Evolutionary conservation across 2,888 invertebrate species (phyloP).

Genomic region (Globia sparganii): DNA sequence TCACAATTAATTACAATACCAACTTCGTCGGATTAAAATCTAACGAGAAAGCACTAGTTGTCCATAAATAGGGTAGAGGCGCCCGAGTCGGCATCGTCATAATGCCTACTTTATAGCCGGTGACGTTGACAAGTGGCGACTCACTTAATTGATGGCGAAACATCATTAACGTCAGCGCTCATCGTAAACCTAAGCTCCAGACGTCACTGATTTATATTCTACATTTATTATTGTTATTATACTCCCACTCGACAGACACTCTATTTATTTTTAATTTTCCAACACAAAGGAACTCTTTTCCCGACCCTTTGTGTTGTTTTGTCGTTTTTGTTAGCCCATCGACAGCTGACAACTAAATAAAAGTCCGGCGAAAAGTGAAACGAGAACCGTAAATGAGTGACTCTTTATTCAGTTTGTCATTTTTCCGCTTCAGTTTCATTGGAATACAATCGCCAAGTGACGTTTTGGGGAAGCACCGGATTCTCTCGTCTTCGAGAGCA

Average conservation of each 20-base stretch:
- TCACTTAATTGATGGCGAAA: conserved; percentile 65
- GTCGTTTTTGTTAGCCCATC: conserved; percentile 35
- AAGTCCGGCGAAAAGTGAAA: conserved; percentile 33
- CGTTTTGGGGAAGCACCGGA: conserved; percentile 1
- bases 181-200: conserved; percentile 40
- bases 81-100: conserved; percentile 18
- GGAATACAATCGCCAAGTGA: conserved; percentile 32
- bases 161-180: conserved; percentile 64
- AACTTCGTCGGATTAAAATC: conserved; percentile 41
- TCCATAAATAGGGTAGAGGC: conserved; percentile 34
- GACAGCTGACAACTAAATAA: conserved; percentile 52
- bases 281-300: conserved; percentile 37
- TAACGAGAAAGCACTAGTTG: conserved; percentile 42
- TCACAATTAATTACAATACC: conserved; percentile 61
- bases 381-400: conserved; percentile 40
- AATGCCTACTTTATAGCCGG: conserved; percentile 35
- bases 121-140: conserved; percentile 58
- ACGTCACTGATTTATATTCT: conserved; percentile 54
- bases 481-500: neutral
- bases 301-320: conserved; percentile 37
- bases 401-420: conserved; percentile 59
- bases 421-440: conserved; percentile 46
- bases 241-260: conserved; percentile 30
- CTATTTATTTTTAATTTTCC: conserved; percentile 54
- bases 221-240: conserved; percentile 49